Evolutionary conservation across 2,888 invertebrate genomes (phyloP).

Genomic region (Cerceris rybyensis): DNA sequence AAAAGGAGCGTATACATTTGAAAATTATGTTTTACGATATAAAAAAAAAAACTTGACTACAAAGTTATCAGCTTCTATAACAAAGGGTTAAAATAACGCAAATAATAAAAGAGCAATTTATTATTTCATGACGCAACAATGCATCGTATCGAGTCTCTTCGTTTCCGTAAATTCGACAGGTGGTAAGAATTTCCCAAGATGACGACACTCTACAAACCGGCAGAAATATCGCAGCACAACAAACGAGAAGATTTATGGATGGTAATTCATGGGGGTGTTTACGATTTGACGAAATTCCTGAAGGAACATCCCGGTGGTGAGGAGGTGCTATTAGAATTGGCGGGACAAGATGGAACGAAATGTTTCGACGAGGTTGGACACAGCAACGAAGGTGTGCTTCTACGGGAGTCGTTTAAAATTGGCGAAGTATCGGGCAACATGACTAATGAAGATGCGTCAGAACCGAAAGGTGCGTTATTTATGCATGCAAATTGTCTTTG

Average conservation of each 20-base stretch:
- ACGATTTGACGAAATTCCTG: constrained; percentile 84
- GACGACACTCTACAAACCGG: constrained; percentile 72
- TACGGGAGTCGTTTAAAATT: constrained; percentile 85
- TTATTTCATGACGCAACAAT: too few relatives aligned
- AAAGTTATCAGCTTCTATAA: too few relatives aligned
- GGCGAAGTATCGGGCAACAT: constrained; percentile 75
- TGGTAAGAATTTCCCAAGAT: background rate
- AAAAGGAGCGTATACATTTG: too few relatives aligned
- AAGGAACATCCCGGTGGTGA: constrained; percentile 86
- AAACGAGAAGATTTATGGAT: constrained; percentile 82
- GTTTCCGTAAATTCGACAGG: background rate
- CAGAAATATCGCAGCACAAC: constrained; percentile 83
- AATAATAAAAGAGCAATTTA: too few relatives aligned
- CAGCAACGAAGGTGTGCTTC: constrained; percentile 85
- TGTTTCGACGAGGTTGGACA: constrained; percentile 88
- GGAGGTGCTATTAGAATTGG: constrained; percentile 84
- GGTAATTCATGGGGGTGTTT: constrained; percentile 84
- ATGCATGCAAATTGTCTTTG: background rate
- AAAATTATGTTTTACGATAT: too few relatives aligned
- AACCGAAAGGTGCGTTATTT: background rate
- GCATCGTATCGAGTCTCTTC: background rate
- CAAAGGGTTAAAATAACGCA: too few relatives aligned
- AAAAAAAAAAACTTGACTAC: too few relatives aligned
- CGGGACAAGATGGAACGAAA: constrained; percentile 84
- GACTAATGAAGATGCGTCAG: background rate